A percentile compares a stretch with the other conserved stretches of the same genome.
phyloP scores from a whole-genome alignment of 2,113 vertebrate species.

The Colius striatus region DNA sequence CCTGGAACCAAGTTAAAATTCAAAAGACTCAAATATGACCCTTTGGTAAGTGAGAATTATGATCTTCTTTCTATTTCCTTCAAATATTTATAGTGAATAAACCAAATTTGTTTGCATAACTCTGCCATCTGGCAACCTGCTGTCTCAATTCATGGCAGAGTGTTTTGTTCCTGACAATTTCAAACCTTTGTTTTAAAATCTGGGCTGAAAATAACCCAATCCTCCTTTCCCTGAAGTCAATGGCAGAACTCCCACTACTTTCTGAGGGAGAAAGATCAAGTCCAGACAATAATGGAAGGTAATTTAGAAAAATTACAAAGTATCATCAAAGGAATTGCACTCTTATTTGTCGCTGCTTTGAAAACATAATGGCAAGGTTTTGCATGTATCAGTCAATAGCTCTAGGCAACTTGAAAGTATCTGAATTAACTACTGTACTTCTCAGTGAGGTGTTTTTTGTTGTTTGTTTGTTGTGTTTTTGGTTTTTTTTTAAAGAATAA shows the following conservation, averaged over 20 bases:
- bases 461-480: neutral
- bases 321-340: conserved; percentile 50
- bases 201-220: conserved; percentile 50
- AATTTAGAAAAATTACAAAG: conserved; percentile 30
- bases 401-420: conserved; percentile 40
- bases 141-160: conserved; percentile 20
- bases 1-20: neutral
- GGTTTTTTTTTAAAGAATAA: neutral
- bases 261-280: conserved; percentile 37
- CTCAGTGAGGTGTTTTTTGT: neutral
- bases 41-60: neutral
- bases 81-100: conserved; percentile 57
- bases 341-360: conserved; percentile 41
- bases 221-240: conserved; percentile 48
- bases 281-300: conserved; percentile 37
- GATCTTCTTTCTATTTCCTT: neutral
- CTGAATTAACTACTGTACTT: conserved; percentile 43
- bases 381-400: conserved; percentile 47
- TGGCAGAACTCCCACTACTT: conserved; percentile 53
- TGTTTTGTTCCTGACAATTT: conserved; percentile 49
- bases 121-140: conserved; percentile 59
- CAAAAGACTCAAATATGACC: neutral
- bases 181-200: conserved; percentile 63
- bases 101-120: conserved; percentile 55
- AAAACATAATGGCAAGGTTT: conserved; percentile 55